These are phyloP conservation scores for Hypomesus transpacificus DNA, from an alignment of 2,113 vertebrate genomes.

Conservation along the genomic window DNA sequence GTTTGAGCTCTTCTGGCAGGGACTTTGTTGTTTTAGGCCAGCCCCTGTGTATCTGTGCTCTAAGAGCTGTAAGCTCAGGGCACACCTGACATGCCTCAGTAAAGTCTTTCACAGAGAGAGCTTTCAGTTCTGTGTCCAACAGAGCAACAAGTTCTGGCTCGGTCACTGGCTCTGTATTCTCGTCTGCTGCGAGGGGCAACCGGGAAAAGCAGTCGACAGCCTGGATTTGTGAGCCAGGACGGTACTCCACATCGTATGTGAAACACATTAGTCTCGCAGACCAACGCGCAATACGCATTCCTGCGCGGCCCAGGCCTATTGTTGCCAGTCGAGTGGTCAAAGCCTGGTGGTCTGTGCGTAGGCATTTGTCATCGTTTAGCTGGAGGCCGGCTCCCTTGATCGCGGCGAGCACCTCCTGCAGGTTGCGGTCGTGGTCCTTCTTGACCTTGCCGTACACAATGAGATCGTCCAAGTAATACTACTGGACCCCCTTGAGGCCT, in stretches of 20 bases:
- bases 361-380: conserved; percentile 6
- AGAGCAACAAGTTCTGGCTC: not conserved
- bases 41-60: no score
- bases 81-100: no score
- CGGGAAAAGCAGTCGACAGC: conserved; percentile 17
- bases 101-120: no score
- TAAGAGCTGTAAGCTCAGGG: no score
- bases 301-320: conserved; percentile 17
- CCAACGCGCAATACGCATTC: conserved; percentile 14
- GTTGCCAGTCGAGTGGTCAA: conserved; percentile 11
- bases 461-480: conserved; percentile 24
- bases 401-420: no score
- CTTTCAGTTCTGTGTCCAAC: conserved; percentile 5
- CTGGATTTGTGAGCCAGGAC: not conserved
- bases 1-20: no score
- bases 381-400: not conserved
- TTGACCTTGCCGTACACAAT: conserved; percentile 10
- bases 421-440: not conserved
- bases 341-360: conserved; percentile 16
- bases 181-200: not conserved
- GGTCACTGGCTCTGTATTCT: not conserved
- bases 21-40: no score
- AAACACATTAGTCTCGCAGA: conserved; percentile 10
- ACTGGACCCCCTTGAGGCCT: conserved; percentile 1
- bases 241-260: conserved; percentile 11